Evolutionary conservation across 2,797 vertebrate genomes (phyloP).

Genomic region (Oryzias dopingdopingensis): DNA sequence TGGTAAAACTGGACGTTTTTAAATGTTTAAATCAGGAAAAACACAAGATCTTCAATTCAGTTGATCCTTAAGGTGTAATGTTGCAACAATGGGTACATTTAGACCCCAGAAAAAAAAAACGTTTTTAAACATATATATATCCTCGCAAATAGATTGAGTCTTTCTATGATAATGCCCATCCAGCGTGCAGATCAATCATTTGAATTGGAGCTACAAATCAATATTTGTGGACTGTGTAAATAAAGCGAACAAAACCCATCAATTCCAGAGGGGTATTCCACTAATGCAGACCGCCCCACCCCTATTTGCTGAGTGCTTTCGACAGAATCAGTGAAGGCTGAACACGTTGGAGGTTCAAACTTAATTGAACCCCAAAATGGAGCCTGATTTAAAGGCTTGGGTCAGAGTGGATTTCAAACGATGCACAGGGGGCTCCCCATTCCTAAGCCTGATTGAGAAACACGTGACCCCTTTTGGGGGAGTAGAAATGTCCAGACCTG

Average conservation of each 20-base stretch:
- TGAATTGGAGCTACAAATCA: constrained; percentile 30
- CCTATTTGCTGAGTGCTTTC: constrained; percentile 50
- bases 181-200: constrained; percentile 4
- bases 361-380: constrained; percentile 67
- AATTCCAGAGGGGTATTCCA: constrained; percentile 32
- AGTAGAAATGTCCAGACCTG: constrained; percentile 40
- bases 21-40: too few relatives aligned
- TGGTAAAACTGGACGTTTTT: background rate
- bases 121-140: too few relatives aligned
- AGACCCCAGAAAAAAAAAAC: background rate
- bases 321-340: constrained; percentile 51
- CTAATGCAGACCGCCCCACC: constrained; percentile 31
- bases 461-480: constrained; percentile 54
- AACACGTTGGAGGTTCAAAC: constrained; percentile 54
- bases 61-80: background rate
- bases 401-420: constrained; percentile 66
- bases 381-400: constrained; percentile 70
- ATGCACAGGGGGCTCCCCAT: constrained; percentile 53
- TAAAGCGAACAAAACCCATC: constrained; percentile 31
- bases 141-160: constrained; percentile 1
- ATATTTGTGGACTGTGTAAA: constrained; percentile 18
- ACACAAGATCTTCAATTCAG: too few relatives aligned
- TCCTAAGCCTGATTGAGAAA: constrained; percentile 36
- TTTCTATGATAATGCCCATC: constrained; percentile 7
- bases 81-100: background rate